Conservation (phyloP, 2,888 invertebrate species). For the Eugnorisma glareosa region DNA sequence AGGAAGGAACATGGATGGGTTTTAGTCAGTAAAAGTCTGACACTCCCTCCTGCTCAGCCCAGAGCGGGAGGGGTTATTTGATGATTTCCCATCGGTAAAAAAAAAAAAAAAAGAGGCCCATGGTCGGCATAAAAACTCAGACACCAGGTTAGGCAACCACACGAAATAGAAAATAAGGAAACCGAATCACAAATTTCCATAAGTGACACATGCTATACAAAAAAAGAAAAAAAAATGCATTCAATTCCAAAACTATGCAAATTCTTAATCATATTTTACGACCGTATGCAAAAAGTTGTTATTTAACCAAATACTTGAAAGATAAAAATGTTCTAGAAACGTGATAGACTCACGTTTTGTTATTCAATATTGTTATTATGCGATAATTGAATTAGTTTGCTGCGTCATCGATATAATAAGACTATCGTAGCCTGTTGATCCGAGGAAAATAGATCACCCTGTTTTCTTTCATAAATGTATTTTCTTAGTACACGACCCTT, state of each 20-base stretch:
- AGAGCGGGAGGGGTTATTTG: too few species aligned
- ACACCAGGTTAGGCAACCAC: too few species aligned
- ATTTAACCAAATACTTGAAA: constrained; percentile 18
- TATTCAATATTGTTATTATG: constrained; percentile 28
- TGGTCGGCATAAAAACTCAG: too few species aligned
- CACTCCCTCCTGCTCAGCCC: too few species aligned
- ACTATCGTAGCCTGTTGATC: too few species aligned
- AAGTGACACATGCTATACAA: neutral
- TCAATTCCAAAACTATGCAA: constrained; percentile 10
- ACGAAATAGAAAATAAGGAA: too few species aligned
- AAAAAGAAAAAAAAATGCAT: neutral
- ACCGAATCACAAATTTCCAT: neutral
- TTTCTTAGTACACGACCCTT: too few species aligned
- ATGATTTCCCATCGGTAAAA: too few species aligned
- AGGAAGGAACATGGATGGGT: too few species aligned
- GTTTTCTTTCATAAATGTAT: neutral
- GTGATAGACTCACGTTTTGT: constrained; percentile 35
- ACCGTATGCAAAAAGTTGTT: constrained; percentile 34
- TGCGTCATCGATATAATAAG: constrained; percentile 22
- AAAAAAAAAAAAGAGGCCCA: too few species aligned
- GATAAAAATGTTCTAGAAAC: constrained; percentile 7
- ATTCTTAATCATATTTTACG: constrained; percentile 19
- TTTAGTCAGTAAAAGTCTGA: too few species aligned
- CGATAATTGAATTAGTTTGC: constrained; percentile 39
- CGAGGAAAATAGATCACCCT: neutral